Evolutionary conservation across 2,113 vertebrate genomes (phyloP), one percentile per base, ranked within the genome.

Genomic region (Boulengeromyrus knoepffleri): DNA sequence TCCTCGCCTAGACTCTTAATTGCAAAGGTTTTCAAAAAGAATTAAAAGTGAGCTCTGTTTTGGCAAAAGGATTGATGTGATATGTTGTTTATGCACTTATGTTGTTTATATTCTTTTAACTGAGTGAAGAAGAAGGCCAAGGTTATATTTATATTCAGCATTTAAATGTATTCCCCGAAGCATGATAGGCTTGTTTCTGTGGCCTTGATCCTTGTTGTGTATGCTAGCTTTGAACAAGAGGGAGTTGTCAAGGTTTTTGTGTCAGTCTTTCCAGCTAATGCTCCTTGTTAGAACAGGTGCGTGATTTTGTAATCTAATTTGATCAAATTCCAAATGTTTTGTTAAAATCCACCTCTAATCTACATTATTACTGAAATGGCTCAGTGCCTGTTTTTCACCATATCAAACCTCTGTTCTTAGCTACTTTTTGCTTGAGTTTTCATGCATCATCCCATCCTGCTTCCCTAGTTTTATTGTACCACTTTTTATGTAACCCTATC

Each of bases 301-400:
- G 36, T 70, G 45, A 47, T 85, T 85, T 1, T 85, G 83, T 47
- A 21, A 47, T 3, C 39, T 80, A 42, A 85, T 45, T 24, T 80
- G 36, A 80, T 80, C 87, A 89, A 62, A 27, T 90, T 92, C 91
- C 87, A 39, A 89, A 86, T 13, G 36, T 88, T 89, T 80, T 91
- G 85, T 89, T 92, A 83, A 93, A 92, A 91, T 31, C 74, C 15
- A 62, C 91, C 91, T 90, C 24, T 7, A 39, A 90, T 56, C 86
- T 90, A 90, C 92, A 92, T 88, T 90, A 91, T 93, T 93, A 89
- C 89, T 50, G 19, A 53, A 91, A 87, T 86, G 46, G 77, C 66
- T 89, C n/a, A 8, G 5, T 91, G 90, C 94, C 94, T 92, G 70
- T 84, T 62, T 89, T 93, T 70, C 89, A 90, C 42, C 74, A 21